phyloP scores from a whole-genome alignment of 2,113 vertebrate species.

The Clarias batrachus region DNA sequence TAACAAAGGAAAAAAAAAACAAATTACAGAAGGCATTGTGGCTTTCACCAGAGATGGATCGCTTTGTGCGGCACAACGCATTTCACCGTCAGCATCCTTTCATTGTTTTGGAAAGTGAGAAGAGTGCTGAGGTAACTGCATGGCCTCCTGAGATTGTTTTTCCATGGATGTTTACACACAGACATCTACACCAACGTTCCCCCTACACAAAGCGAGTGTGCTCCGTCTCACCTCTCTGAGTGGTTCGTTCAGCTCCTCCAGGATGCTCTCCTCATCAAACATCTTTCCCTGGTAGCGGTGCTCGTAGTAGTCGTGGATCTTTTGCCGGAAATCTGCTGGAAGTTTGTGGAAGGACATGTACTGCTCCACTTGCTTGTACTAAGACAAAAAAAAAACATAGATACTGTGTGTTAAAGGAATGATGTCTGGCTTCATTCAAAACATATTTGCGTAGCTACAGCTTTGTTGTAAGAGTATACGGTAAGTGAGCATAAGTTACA shows the following conservation, averaged over 20 bases:
- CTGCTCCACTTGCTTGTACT: conserved; percentile 99
- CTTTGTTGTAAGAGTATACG: neutral
- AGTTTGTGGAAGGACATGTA: conserved; percentile 99
- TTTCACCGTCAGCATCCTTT: neutral
- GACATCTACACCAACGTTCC: conserved; percentile 4
- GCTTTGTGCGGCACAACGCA: neutral
- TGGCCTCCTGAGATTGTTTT: conserved; percentile 35
- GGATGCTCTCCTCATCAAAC: conserved; percentile 98
- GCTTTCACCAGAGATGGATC: conserved; percentile 19
- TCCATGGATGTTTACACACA: conserved; percentile 37
- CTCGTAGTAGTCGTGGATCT: conserved; percentile 96
- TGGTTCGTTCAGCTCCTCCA: conserved; percentile 92
- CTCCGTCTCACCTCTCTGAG: conserved; percentile 81
- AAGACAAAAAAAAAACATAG: conserved; percentile 23
- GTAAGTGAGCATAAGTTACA: too few relatives aligned
- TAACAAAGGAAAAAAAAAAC: neutral
- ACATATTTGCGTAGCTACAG: neutral
- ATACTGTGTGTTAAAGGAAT: conserved; percentile 3
- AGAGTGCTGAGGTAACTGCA: conserved; percentile 4
- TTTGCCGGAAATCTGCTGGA: conserved; percentile 92
- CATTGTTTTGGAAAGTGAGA: conserved; percentile 45
- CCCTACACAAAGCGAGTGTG: neutral
- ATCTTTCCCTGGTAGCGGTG: conserved; percentile 99
- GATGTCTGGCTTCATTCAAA: neutral
- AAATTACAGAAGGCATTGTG: neutral